Evolutionary conservation across 2,888 invertebrate genomes (phyloP).

Genomic region (Dorcus parallelipipedus): DNA sequence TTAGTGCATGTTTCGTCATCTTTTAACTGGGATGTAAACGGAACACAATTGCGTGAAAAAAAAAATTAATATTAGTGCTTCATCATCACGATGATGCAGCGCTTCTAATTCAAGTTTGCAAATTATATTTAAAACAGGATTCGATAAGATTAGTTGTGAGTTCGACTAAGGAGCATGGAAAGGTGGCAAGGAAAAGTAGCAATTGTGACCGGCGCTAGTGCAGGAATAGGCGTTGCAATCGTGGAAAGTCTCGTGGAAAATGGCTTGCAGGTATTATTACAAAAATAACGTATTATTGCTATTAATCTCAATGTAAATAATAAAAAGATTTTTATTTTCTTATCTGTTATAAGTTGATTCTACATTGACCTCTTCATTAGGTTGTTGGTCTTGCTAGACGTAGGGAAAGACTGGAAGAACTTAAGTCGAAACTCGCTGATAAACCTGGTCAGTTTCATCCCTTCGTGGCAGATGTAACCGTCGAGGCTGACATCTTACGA

Average conservation of each 20-base stretch:
- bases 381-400: slow-evolving; percentile 25
- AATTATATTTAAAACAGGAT: too few relatives aligned
- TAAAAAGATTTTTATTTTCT: too few relatives aligned
- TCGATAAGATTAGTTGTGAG: too few relatives aligned
- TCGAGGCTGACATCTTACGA: slow-evolving; percentile 19
- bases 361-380: neutral
- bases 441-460: slow-evolving; percentile 20
- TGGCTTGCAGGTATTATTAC: neutral
- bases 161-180: neutral
- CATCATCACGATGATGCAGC: too few relatives aligned
- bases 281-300: too few relatives aligned
- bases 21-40: too few relatives aligned
- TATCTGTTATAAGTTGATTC: too few relatives aligned
- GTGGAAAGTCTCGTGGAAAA: slow-evolving; percentile 2
- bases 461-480: slow-evolving; percentile 18
- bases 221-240: slow-evolving; percentile 8
- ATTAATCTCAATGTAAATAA: too few relatives aligned
- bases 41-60: too few relatives aligned
- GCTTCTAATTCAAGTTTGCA: too few relatives aligned
- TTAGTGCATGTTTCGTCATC: too few relatives aligned
- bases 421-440: slow-evolving; percentile 12
- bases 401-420: slow-evolving; percentile 16
- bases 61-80: too few relatives aligned
- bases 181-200: slow-evolving; percentile 14
- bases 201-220: slow-evolving; percentile 7